Base-by-base conservation (phyloP, 2,797 vertebrate genomes). In the Adrianichthys oophorus region DNA sequence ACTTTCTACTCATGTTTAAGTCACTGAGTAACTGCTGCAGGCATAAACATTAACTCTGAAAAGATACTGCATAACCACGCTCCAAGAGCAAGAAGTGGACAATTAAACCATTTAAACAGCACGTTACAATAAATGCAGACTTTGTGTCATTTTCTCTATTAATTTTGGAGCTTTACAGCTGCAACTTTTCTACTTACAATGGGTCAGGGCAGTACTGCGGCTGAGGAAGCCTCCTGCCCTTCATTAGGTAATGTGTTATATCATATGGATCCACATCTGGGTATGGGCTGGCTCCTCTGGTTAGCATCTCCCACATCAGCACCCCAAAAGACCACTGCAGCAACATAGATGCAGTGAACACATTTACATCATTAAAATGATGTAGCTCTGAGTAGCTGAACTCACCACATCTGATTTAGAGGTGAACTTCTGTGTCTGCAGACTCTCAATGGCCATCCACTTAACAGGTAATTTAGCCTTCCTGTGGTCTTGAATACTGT, bases 361-460 rank as follows among this genome's bases (percentile, higher is more conserved):
- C 10, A 41, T 13, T 7, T 24, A 13, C 10, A 6, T 19, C 4
- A 2, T 44, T 10, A 29, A 41, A 54, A 1, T 14, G 4, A 18
- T 15, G 12, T 13, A 14, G 45, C 21, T 12, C 45, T 3, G 32
- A 10, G 10, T 37, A 12, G 10, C 32, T 37, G 2, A 24, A 19
- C 92, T 83, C 76, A 98, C 98, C 92, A 99, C 98, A 0, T 99
- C 98, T 0, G 97, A 98, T 82, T 99, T 99, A 23, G 95, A 95
- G 59, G 96, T 98, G 80, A 99, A 99, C 72, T 96, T 98, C 83
- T 98, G 97, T 1, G 94, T 98, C 90, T 95, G 96, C 52, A 99
- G 90, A 80, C 98, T 99, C 85, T 99, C 98, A 8, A 98, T 92
- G 0, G 98, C 96, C 96, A 99, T 99, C 98, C 97, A 99, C 66